Evolutionary conservation across 2,113 vertebrate genomes (phyloP).

Genomic region (Elanoides forficatus): DNA sequence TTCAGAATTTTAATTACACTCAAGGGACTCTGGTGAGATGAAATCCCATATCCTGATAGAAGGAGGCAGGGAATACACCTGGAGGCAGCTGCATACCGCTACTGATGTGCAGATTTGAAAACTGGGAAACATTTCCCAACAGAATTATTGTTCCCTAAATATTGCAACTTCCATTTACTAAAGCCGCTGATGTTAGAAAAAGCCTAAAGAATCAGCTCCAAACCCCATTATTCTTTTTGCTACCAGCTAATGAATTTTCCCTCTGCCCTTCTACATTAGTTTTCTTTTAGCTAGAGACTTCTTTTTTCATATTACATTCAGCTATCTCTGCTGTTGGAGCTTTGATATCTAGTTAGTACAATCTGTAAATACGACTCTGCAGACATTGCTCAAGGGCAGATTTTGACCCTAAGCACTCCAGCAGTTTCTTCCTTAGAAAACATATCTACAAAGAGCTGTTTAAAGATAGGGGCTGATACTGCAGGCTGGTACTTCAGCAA

Average conservation of each 20-base stretch:
- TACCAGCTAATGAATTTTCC: conserved; percentile 42
- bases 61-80: conserved; percentile 1
- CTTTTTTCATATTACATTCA: conserved; percentile 8
- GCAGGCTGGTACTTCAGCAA: neutral
- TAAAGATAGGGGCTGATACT: neutral
- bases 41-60: neutral
- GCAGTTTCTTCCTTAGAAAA: neutral
- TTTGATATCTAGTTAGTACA: conserved; percentile 43
- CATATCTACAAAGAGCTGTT: neutral
- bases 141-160: conserved; percentile 13
- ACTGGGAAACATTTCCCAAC: neutral
- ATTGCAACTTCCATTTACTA: neutral
- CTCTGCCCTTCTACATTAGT: neutral
- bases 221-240: neutral
- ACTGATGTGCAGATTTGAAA: conserved; percentile 35
- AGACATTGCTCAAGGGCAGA: conserved; percentile 25
- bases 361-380: conserved; percentile 18
- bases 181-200: neutral
- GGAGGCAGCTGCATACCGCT: neutral
- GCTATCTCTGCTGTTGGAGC: neutral
- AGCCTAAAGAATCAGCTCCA: neutral
- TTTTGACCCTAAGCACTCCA: neutral
- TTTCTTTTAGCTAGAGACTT: conserved; percentile 6
- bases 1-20: conserved; percentile 40
- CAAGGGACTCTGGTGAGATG: conserved; percentile 9